Percentiles rank a stretch among this genome's conserved stretches.
phyloP scores from a whole-genome alignment of 2,113 vertebrate species.

The Leucopsar rothschildi region DNA sequence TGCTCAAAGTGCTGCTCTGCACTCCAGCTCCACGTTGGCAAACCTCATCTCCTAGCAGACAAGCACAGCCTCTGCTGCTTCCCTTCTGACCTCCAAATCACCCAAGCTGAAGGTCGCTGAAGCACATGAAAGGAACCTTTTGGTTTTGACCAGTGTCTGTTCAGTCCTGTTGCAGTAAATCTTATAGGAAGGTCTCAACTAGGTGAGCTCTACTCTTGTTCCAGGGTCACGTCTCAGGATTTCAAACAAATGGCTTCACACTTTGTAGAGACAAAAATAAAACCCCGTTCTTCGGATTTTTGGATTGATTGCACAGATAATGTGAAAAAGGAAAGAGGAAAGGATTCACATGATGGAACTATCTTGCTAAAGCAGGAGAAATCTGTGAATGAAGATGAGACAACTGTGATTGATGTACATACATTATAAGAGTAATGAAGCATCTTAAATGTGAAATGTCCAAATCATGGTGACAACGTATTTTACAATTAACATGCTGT shows the following conservation, averaged over 20 bases:
- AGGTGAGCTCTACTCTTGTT: not conserved
- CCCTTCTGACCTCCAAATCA: not conserved
- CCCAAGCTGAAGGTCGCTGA: fast-evolving
- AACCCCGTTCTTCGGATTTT: fast-evolving
- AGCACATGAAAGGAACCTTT: not conserved
- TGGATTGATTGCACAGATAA: not conserved
- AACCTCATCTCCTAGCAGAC: fast-evolving
- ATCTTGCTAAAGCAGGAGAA: not conserved
- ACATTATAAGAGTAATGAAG: not conserved
- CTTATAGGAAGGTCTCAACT: fast-evolving
- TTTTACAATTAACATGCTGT: not conserved
- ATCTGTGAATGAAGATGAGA: not conserved
- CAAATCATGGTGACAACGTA: not conserved
- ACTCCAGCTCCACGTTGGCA: fast-evolving
- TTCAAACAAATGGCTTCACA: not conserved
- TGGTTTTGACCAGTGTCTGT: not conserved
- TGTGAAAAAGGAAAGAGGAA: not conserved
- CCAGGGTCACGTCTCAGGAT: not conserved
- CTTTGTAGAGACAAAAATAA: not conserved
- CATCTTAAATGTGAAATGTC: not conserved
- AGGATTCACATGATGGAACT: not conserved
- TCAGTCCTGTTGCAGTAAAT: not conserved
- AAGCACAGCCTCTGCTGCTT: not conserved
- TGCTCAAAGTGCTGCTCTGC: not conserved
- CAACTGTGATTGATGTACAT: not conserved